Evolutionary conservation across 2,797 vertebrate species (phyloP), one percentile per base, ranked within the genome.

Genomic region (Aulostomus chinensis): DNA sequence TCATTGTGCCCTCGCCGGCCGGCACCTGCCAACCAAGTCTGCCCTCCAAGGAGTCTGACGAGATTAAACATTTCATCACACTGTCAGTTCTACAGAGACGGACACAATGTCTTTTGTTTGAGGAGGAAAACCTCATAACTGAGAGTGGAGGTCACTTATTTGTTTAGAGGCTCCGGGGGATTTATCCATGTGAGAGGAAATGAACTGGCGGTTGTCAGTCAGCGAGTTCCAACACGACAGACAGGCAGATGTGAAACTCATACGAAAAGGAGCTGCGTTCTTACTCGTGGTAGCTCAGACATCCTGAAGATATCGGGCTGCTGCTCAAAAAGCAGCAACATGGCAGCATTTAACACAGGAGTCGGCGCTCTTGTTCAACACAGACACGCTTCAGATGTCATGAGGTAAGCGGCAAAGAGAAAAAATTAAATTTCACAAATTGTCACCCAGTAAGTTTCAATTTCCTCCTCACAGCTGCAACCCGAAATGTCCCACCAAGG

Each of bases 51-150:
- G n/a, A n/a, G n/a, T 36, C 49, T 16, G 36, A 33, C 7, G 10
- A 55, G 49, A 70, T 81, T 57, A 78, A 81, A 80, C 52, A 60
- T 74, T 73, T 78, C 67, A 78, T 76, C 57, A 38, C 49, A 4
- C 12, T 33, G 29, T 7, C 8, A 11, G 17, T 33, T 57, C 46
- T 52, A 33, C 17, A 13, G 11, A 71, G 24, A 14, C 4, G 15
- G 18, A 57, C 54, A 73, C 68, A 76, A 53, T 72, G 38, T 64
- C 56, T 63, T 75, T 78, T 85, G 72, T 81, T 34, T 49, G 53
- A 39, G 20, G 53, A 54, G 67, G 51, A 65, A 68, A 53, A 63
- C 7, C 55, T 77, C 58, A 66, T 74, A 73, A 68, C 55, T 16
- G 33, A 50, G 59, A 60, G 58, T 29, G 61, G 55, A 66, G 68